Conservation (phyloP, 92 coral and sea anemone genomes). For the Epizoanthus stellaris region DNA sequence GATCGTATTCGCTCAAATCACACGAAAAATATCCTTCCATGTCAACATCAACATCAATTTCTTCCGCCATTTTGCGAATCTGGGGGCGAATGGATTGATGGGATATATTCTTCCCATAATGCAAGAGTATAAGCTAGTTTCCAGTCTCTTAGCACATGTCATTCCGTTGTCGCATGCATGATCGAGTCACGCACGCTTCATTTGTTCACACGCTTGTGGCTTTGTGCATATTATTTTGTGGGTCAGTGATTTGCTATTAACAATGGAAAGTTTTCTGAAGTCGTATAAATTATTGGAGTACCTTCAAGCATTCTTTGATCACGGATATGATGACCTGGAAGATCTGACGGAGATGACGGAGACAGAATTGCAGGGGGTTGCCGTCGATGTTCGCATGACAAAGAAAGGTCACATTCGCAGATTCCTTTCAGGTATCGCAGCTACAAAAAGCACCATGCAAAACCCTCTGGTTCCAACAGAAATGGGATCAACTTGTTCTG, state of each 20-base stretch:
- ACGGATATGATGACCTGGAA: conserved; percentile 23
- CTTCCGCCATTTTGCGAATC: conserved; percentile 2
- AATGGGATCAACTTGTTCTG: conserved; percentile 20
- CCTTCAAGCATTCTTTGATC: conserved; percentile 4
- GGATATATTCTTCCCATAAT: conserved; percentile 1
- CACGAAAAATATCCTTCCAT: background rate
- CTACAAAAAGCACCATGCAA: conserved; percentile 30
- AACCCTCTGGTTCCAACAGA: conserved; percentile 29
- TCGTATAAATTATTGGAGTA: conserved; percentile 7
- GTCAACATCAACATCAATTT: background rate
- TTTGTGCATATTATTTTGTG: conserved; percentile 7
- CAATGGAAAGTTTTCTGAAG: conserved; percentile 11
- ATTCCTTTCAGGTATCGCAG: conserved; percentile 25
- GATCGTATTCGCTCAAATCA: conserved; percentile 20
- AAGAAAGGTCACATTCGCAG: conserved; percentile 23
- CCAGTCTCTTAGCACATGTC: background rate
- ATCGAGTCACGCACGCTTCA: background rate
- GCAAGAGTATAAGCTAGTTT: conserved; percentile 2
- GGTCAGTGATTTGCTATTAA: conserved; percentile 1
- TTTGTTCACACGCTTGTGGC: no score
- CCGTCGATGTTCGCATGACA: conserved; percentile 4
- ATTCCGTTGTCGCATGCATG: background rate
- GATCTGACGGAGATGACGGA: conserved; percentile 14
- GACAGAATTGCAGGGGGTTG: conserved; percentile 9
- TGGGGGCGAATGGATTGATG: background rate